These are phyloP conservation scores for Strigops habroptila DNA, from an alignment of 2,113 vertebrate species.

Conservation along the genomic window DNA sequence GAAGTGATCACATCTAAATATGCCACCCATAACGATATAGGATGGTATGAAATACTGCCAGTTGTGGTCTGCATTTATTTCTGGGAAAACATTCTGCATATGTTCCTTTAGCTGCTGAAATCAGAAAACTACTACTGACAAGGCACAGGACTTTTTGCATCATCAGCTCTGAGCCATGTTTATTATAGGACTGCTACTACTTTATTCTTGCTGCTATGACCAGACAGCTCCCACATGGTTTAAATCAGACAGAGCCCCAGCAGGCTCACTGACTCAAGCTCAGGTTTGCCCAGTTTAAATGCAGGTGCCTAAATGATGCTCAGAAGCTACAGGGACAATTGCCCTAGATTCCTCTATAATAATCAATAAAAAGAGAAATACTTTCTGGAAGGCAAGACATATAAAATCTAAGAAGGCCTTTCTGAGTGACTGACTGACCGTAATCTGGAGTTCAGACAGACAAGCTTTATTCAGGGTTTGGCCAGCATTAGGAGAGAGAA, in stretches of 20 bases:
- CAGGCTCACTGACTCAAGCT: not conserved
- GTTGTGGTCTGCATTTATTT: not conserved
- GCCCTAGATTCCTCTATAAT: not conserved
- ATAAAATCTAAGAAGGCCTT: not conserved
- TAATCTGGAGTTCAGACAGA: not conserved
- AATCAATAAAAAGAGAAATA: not conserved
- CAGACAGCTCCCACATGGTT: not conserved
- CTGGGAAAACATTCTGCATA: not conserved
- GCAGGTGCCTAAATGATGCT: not conserved
- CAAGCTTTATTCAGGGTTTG: not conserved
- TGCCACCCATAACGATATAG: rapidly evolving
- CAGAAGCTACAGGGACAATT: not conserved
- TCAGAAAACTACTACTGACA: not conserved
- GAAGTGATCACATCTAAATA: not conserved
- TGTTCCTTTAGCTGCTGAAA: not conserved
- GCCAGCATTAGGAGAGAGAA: not conserved
- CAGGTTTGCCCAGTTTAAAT: not conserved
- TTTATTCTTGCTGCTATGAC: not conserved
- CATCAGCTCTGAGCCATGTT: not conserved
- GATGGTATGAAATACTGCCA: not conserved
- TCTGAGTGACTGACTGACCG: not conserved
- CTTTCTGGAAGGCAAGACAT: not conserved
- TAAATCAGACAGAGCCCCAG: not conserved
- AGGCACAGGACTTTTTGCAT: not conserved
- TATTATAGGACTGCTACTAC: not conserved